phyloP scores from a whole-genome alignment of 2,113 vertebrate species.

The Limnothrissa miodon region DNA sequence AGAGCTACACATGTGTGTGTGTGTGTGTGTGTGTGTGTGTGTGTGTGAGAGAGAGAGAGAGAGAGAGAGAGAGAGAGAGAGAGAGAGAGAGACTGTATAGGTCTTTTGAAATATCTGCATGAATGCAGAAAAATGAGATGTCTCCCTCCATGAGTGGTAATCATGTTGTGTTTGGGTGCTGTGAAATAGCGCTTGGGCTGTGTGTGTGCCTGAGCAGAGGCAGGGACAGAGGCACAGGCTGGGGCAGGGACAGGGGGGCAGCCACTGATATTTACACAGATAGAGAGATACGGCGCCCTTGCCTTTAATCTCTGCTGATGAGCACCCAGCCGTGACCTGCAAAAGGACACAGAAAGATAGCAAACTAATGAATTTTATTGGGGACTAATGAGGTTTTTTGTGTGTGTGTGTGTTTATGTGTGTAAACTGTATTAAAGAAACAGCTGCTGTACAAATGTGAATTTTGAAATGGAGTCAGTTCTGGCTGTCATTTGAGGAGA shows the following conservation, averaged over 20 bases:
- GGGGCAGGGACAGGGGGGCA: not conserved
- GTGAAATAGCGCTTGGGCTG: not conserved
- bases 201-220: not conserved
- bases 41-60: not conserved
- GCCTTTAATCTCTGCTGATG: not conserved
- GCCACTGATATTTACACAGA: not conserved
- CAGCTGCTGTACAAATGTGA: not conserved
- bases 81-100: too few relatives aligned
- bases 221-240: not conserved
- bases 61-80: not conserved
- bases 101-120: conserved; percentile 11
- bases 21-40: not conserved
- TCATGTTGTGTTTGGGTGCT: not conserved
- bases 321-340: not conserved
- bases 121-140: not conserved
- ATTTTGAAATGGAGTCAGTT: not conserved
- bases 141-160: not conserved
- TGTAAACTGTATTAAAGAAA: too few relatives aligned
- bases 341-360: not conserved
- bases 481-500: not conserved
- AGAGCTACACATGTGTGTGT: conserved; percentile 31
- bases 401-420: conserved; percentile 18
- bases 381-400: not conserved
- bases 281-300: not conserved
- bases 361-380: not conserved